These are phyloP conservation scores for Hemitrygon akajei DNA, from an alignment of 2,797 vertebrate species.

Conservation along the genomic window DNA sequence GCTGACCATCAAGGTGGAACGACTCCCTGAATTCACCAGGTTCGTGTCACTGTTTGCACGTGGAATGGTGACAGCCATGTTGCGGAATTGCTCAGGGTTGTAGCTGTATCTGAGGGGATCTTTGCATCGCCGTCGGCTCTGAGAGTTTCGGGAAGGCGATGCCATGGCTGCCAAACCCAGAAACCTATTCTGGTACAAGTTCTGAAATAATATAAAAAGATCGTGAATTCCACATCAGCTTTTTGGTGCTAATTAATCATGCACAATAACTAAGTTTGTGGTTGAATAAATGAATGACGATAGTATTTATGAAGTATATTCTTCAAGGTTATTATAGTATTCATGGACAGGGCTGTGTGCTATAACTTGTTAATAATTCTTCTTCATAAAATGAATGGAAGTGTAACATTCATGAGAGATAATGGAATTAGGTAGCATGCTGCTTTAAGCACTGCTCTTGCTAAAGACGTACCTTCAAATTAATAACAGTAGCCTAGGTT, in stretches of 20 bases:
- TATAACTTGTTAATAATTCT: neutral
- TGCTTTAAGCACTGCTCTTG: neutral
- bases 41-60: constrained; percentile 90
- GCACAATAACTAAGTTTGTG: neutral
- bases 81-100: constrained; percentile 71
- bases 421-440: constrained; percentile 5
- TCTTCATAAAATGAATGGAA: constrained; percentile 13
- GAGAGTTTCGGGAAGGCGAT: constrained; percentile 79
- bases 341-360: neutral
- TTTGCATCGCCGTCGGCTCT: constrained; percentile 80
- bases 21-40: constrained; percentile 80
- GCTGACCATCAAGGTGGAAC: constrained; percentile 86
- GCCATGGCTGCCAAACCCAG: constrained; percentile 93
- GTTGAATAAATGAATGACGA: neutral
- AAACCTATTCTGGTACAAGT: constrained; percentile 94
- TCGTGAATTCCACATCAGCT: neutral
- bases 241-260: neutral
- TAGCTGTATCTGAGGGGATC: constrained; percentile 77
- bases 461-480: neutral
- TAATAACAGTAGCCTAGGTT: neutral
- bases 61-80: constrained; percentile 70
- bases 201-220: constrained; percentile 59
- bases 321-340: neutral
- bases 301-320: constrained; percentile 12
- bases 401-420: neutral